These are phyloP conservation scores for Heliangelus exortis DNA, from an alignment of 2,797 vertebrate species.

Conservation along the genomic window DNA sequence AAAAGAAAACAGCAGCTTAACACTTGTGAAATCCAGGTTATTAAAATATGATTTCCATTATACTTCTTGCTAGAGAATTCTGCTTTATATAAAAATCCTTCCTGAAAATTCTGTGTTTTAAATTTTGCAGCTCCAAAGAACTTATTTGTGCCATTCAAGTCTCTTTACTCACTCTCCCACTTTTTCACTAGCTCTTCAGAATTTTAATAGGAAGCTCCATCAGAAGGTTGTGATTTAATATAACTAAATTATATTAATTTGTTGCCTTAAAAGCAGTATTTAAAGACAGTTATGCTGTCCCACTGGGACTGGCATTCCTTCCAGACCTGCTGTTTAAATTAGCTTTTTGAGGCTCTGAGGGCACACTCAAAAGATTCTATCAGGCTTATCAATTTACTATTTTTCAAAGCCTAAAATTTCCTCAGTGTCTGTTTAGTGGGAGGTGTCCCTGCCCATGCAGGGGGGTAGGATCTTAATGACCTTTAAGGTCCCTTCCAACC, in stretches of 20 bases:
- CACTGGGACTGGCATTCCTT: neutral
- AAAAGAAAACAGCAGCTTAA: neutral
- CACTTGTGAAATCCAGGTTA: neutral
- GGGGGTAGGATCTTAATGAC: too few species aligned
- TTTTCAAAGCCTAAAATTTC: neutral
- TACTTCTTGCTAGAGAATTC: neutral
- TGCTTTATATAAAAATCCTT: neutral
- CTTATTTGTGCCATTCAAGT: neutral
- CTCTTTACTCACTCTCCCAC: neutral
- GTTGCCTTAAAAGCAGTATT: constrained; percentile 20
- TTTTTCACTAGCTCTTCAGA: neutral
- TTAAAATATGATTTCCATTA: neutral
- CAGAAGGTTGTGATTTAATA: neutral
- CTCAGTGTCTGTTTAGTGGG: neutral
- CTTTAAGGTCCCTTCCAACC: too few species aligned
- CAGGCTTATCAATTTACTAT: neutral
- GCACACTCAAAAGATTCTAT: neutral
- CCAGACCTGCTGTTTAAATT: neutral
- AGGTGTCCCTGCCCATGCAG: too few species aligned
- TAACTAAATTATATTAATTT: neutral
- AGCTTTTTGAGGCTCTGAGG: neutral
- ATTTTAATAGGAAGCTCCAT: neutral
- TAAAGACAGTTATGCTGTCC: constrained; percentile 9
- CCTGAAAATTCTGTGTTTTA: neutral
- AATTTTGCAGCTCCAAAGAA: neutral